Percentiles rank a stretch among this genome's conserved stretches.
Evolutionary conservation across 2,113 vertebrate genomes (phyloP).

Genomic region (Melanerpes aurifrons): DNA sequence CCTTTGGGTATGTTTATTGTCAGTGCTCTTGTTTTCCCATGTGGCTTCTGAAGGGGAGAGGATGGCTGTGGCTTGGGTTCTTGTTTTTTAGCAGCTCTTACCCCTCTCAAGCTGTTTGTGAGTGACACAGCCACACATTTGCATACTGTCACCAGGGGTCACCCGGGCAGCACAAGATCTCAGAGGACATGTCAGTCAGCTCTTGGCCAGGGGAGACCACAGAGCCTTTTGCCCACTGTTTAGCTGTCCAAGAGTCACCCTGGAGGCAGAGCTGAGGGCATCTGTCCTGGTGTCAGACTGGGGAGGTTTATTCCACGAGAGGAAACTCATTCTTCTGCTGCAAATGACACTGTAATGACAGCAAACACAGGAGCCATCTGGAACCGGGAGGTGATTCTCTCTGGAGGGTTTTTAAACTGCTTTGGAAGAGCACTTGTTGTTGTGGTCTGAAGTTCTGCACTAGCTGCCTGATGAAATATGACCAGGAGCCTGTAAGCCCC

Average conservation of each 20-base stretch:
- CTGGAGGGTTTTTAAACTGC: slow-evolving; percentile 2
- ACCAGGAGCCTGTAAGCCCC: background rate
- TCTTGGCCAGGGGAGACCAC: background rate
- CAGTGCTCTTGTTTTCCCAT: background rate
- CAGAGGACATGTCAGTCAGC: accelerated
- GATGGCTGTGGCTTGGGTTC: background rate
- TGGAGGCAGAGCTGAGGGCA: background rate
- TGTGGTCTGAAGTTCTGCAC: background rate
- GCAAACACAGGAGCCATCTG: background rate
- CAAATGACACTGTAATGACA: background rate
- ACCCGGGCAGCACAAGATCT: background rate
- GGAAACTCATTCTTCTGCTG: background rate
- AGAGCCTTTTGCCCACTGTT: background rate
- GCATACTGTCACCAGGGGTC: background rate
- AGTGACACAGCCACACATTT: background rate
- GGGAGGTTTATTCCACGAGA: background rate
- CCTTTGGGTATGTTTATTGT: background rate
- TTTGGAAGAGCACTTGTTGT: background rate
- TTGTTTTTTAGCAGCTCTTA: background rate
- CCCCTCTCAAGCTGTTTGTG: background rate
- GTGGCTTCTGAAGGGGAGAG: background rate
- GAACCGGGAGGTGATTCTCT: background rate
- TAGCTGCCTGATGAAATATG: background rate
- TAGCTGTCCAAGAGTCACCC: background rate
- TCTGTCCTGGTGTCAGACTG: background rate